Evolutionary conservation across 2,113 vertebrate species (phyloP), one percentile per base, ranked within the genome.

Genomic region (Caretta caretta): DNA sequence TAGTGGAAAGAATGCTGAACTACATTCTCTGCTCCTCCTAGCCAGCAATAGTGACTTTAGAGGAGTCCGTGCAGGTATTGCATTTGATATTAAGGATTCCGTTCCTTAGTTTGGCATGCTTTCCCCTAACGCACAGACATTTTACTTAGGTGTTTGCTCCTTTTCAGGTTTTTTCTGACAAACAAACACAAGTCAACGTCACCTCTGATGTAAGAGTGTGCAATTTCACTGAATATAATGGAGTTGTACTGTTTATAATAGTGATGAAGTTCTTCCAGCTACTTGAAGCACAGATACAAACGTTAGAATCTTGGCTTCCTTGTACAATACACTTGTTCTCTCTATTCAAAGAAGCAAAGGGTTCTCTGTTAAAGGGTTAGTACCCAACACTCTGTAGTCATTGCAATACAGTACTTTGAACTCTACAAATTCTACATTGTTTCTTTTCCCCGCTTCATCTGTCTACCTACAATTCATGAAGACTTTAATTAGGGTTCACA

Each of bases 31-130:
- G 62, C 35, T 31, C 35, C 31, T 35, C 16, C n/a, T 69, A n/a
- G 35, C 16, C 35, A 80, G 49, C 49, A 35, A 13, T 4, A 29
- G 13, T 16, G 82, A 31, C 46, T 89, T 87, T 87, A 35, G 4
- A 0, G 2, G 54, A 27, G 3, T 42, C 22, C 42, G 2, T 76
- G 53, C 27, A 72, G 0, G 7, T 90, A 4, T 1, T 19, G 16
- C 54, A 46, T 35, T 57, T 57, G 22, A 57, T 24, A 42, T 13
- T 76, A n/a, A 69, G 31, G 69, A 38, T 76, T 56, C 69, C 42
- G 7, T 54, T 86, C 50, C 19, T 5, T 46, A 56, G 5, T 38
- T 9, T 69, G 76, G 51, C 51, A 54, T 56, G 42, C n/a, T 24
- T 54, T 46, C 75, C 38, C 27, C 75, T 27, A 56, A 5, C 8